Base-by-base conservation (phyloP, 1,140 invertebrate species). In the Amyelois transitella region DNA sequence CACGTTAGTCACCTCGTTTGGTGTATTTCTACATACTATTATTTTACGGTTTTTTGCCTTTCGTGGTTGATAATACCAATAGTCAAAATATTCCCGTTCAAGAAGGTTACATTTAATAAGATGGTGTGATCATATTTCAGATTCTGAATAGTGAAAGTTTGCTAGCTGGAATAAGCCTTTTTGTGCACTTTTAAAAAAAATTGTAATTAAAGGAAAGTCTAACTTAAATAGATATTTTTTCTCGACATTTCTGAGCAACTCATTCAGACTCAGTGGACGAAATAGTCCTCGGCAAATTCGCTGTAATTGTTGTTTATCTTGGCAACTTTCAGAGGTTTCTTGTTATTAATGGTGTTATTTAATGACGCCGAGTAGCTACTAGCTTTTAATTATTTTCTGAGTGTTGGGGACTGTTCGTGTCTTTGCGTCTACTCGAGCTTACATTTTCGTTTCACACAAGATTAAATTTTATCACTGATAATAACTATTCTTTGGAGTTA, bases 321-420 rank as follows among this genome's bases (percentile, higher is more conserved):
- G 62, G 60, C 62, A 76, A 76, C 58, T 78, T 81, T 78, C 63
- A 56, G 69, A 65, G 69, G 69, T 70, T 78, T 73, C 70, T 59
- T 62, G 66, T 84, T 80, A 84, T 84, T 80, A 81, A 84, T 79
- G 81, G 69, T 77, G 64, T 80, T 77, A 73, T 80, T 72, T 77
- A 77, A 76, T 64, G 69, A 72, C 70, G 65, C 64, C 55, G 59
- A 71, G 60, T 67, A 32, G 28, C 28, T 32, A 72, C 63, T 72
- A 71, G 63, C 70, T 72, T 78, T 77, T 77, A 78, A 81, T 80
- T 81, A 78, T 78, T 79, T 82, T 76, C 61, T 50, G 58, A 53
- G 58, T 62, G 55, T 53, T 58, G 57, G 49, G 47, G 51, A 64
- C 59, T 62, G 65, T 74, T 72, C 71, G 53, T 56, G 63, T 71